Evolutionary conservation across 2,797 vertebrate species (phyloP).

Genomic region (Margarornis squamiger): DNA sequence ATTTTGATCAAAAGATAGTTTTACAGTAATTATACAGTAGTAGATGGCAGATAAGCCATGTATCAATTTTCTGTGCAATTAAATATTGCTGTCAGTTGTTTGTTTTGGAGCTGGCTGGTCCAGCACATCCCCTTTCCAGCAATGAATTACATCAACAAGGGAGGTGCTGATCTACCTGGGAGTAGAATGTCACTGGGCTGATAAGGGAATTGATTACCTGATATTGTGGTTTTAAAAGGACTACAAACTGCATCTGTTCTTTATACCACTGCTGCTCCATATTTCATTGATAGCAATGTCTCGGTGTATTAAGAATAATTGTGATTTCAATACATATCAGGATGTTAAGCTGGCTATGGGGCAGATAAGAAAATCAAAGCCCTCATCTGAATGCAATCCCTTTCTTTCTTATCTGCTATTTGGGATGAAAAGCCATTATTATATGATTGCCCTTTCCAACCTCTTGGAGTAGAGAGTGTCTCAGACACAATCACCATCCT

Average conservation of each 20-base stretch:
- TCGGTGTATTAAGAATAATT: neutral
- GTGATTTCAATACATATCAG: neutral
- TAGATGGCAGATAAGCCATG: fast-evolving
- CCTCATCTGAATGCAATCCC: neutral
- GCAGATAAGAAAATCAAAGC: neutral
- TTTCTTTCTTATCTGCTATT: neutral
- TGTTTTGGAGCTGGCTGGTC: neutral
- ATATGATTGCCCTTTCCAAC: neutral
- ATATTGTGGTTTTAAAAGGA: neutral
- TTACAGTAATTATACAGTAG: neutral
- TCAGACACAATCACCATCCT: neutral
- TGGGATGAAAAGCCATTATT: neutral
- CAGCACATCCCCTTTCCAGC: neutral
- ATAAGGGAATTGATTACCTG: neutral
- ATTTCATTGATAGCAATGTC: neutral
- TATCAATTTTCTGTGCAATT: neutral
- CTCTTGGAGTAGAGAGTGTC: neutral
- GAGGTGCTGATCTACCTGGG: neutral
- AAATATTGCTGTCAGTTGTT: neutral
- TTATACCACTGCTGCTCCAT: neutral
- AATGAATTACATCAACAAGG: neutral
- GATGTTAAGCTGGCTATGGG: neutral
- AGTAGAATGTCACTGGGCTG: neutral
- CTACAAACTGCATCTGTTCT: neutral
- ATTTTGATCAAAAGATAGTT: neutral